Base-by-base conservation (phyloP, 2,888 invertebrate genomes). In the Melanchra persicariae region DNA sequence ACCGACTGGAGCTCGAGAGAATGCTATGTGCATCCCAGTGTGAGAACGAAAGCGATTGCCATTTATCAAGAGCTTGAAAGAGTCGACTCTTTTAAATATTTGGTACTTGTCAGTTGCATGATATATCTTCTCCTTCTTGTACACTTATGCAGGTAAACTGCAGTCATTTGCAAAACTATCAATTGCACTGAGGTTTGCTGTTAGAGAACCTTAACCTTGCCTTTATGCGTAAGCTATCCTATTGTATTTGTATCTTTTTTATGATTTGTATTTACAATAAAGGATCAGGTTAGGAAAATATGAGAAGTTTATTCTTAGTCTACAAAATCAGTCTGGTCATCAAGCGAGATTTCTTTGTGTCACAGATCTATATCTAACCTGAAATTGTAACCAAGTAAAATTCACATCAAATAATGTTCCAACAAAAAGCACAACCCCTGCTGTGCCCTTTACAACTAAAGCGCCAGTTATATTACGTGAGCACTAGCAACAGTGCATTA, bases 401-500 rank as follows among this genome's bases (percentile, higher is more conserved):
- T 9, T 9, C 19, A 55, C 15, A 10, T 2, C 24, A 30, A n/a
- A 40, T 15, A 8, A 37, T 7, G 6, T 15, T 5, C 45, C 17
- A 19, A 57, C 5, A n/a, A 26, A 34, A 19, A 45, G 6, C 4
- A 37, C 4, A 17, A 62, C 7, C 26, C 2, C 40, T 43, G n/a
- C 43, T 51, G 8, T 45, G n/a, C 15, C 43, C 17, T 37, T 3
- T 7, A 45, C n/a, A 70, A 37, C 9, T 1, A 70, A 45, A 52
- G 30, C 10, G 34, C 4, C 24, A 8, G 37, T 12, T 7, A 15
- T 40, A 70, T 60, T 55, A 71, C 60, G 54, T 61, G 7, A 47
- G 9, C 45, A 47, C 19, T 12, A 40, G 15, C 7, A 60, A 26
- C 54, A 55, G 52, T 59, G 37, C n/a, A 17, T 78, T 79, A 66